Evolutionary conservation across 2,888 invertebrate species (phyloP).

Genomic region (Phyllotreta striolata): DNA sequence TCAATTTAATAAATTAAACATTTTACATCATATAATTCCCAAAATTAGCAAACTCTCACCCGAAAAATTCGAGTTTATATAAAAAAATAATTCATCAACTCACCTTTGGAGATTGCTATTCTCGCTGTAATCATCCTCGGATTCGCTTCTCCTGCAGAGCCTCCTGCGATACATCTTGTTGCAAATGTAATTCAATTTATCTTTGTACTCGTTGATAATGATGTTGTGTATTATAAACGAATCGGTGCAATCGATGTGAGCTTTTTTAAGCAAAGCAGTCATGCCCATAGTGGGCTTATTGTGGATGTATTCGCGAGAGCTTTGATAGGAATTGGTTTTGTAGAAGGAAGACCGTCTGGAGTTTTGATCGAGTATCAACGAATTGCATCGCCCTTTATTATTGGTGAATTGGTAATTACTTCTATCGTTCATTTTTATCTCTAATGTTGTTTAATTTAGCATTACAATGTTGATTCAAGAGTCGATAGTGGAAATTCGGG

Average conservation of each 20-base stretch:
- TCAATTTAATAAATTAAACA: too few relatives aligned
- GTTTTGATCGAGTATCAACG: background rate
- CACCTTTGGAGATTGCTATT: conserved; percentile 6
- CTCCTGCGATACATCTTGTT: conserved; percentile 42
- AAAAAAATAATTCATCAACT: background rate
- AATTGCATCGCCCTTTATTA: too few relatives aligned
- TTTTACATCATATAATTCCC: too few relatives aligned
- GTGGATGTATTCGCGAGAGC: conserved; percentile 3
- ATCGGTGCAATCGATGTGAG: conserved; percentile 36
- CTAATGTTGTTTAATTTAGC: too few relatives aligned
- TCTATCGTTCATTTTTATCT: too few relatives aligned
- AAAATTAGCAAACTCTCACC: too few relatives aligned
- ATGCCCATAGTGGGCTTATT: conserved; percentile 44
- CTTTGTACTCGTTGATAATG: conserved; percentile 43
- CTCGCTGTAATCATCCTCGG: conserved; percentile 29
- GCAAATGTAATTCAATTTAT: conserved; percentile 40
- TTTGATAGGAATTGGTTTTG: background rate
- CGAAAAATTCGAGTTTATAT: too few relatives aligned
- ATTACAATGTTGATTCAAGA: too few relatives aligned
- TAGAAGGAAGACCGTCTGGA: background rate
- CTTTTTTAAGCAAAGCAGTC: conserved; percentile 38
- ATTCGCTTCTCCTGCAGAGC: conserved; percentile 34
- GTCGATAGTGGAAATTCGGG: too few relatives aligned
- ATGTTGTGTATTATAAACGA: conserved; percentile 43
- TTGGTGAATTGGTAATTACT: too few relatives aligned